These are phyloP conservation scores for Eudemis profundana DNA, from an alignment of 2,888 invertebrate genomes.

Conservation along the genomic window DNA sequence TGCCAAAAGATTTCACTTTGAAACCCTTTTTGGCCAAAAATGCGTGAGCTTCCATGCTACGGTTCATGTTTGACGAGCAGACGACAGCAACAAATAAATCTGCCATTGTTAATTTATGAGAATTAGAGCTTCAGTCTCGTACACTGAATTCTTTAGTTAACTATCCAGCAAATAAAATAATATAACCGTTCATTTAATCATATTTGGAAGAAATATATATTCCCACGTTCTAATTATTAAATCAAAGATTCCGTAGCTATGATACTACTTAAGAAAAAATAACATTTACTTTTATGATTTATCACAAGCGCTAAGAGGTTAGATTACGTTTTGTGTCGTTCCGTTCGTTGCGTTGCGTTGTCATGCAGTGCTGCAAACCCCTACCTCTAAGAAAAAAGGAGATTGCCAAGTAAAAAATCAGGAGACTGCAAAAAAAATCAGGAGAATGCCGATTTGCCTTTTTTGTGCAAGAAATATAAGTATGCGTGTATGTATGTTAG, in stretches of 20 bases:
- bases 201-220: slow-evolving; percentile 1
- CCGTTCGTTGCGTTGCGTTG: no score
- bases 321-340: slow-evolving; percentile 18
- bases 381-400: no score
- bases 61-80: slow-evolving; percentile 99
- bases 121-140: not conserved
- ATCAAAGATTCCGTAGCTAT: not conserved
- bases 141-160: slow-evolving; percentile 12
- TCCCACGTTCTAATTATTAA: not conserved
- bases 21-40: slow-evolving; percentile 99
- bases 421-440: no score
- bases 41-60: slow-evolving; percentile 99
- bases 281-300: not conserved
- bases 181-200: slow-evolving; percentile 29
- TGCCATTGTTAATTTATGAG: slow-evolving; percentile 56
- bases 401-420: no score
- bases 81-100: slow-evolving; percentile 95
- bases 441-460: no score
- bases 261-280: not conserved
- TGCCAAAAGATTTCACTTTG: slow-evolving; percentile 96
- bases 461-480: no score
- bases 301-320: slow-evolving; percentile 16
- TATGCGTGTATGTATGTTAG: no score
- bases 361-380: no score
- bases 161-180: not conserved